Evolutionary conservation across 2,888 invertebrate genomes (phyloP).

Genomic region (Helicoverpa assulta): DNA sequence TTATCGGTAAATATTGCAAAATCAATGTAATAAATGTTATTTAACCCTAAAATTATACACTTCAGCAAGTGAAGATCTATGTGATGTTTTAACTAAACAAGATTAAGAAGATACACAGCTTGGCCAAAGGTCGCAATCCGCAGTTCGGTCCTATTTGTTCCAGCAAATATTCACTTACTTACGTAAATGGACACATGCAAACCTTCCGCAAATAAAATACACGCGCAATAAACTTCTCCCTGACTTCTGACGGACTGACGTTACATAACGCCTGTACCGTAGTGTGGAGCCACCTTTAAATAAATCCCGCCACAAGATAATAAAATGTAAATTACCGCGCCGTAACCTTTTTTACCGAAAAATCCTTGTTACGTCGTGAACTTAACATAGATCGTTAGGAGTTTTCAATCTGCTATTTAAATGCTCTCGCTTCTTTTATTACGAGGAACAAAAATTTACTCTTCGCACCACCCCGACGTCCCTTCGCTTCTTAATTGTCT

Average conservation of each 20-base stretch:
- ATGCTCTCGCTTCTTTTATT: conserved; percentile 77
- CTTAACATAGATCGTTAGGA: conserved; percentile 78
- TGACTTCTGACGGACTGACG: conserved; percentile 15
- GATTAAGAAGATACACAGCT: background rate
- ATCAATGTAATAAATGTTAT: no score
- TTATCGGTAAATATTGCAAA: no score
- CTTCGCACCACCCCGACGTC: conserved; percentile 72
- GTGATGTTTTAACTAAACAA: background rate
- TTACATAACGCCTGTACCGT: conserved; percentile 35
- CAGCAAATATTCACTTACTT: conserved; percentile 4
- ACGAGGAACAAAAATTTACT: conserved; percentile 77
- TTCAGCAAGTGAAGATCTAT: no score
- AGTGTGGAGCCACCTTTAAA: conserved; percentile 59
- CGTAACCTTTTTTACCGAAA: conserved; percentile 66
- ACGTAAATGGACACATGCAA: conserved; percentile 33
- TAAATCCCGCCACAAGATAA: conserved; percentile 65
- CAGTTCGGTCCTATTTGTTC: background rate
- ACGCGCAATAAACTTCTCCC: conserved; percentile 27
- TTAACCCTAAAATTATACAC: no score
- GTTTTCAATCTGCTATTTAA: conserved; percentile 82
- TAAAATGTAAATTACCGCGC: conserved; percentile 64
- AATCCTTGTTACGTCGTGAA: conserved; percentile 65
- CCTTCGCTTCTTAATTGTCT: conserved; percentile 81
- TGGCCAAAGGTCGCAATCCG: background rate
- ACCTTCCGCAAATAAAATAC: conserved; percentile 28